These are phyloP conservation scores for Holocentrus rufus DNA, from an alignment of 2,797 vertebrate species.

Conservation along the genomic window DNA sequence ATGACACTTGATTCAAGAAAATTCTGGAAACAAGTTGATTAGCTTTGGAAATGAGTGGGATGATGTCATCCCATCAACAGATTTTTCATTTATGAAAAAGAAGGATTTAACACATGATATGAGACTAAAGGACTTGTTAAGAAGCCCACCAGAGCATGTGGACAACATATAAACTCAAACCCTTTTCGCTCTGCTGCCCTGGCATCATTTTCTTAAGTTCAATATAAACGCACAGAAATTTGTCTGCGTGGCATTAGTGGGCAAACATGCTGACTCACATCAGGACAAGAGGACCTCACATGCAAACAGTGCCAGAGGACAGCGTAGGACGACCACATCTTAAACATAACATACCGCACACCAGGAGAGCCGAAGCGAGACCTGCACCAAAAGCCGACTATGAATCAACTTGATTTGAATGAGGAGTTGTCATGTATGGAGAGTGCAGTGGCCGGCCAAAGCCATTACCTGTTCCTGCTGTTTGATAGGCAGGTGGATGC, in stretches of 20 bases:
- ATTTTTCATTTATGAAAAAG: no score
- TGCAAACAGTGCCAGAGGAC: background rate
- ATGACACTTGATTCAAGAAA: no score
- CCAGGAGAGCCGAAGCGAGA: constrained; percentile 2
- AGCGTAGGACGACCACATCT: background rate
- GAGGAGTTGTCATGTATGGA: constrained; percentile 35
- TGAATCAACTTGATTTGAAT: constrained; percentile 13
- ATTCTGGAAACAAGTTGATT: no score
- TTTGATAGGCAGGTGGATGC: constrained; percentile 56
- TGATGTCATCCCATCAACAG: no score
- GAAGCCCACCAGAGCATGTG: no score
- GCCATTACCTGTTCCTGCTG: constrained; percentile 59
- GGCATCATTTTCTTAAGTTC: no score
- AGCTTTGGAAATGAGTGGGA: no score
- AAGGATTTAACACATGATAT: no score
- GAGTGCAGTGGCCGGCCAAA: constrained; percentile 44
- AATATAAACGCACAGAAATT: background rate
- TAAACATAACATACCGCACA: background rate
- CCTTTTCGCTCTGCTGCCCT: no score
- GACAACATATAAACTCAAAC: no score
- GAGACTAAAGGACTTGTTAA: no score
- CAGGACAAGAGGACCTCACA: background rate
- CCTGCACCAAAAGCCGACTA: constrained; percentile 10
- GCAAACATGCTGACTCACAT: background rate
- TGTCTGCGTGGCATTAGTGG: constrained; percentile 1